phyloP scores from a whole-genome alignment of 1,140 invertebrate genomes.

The Elysia chlorotica region DNA sequence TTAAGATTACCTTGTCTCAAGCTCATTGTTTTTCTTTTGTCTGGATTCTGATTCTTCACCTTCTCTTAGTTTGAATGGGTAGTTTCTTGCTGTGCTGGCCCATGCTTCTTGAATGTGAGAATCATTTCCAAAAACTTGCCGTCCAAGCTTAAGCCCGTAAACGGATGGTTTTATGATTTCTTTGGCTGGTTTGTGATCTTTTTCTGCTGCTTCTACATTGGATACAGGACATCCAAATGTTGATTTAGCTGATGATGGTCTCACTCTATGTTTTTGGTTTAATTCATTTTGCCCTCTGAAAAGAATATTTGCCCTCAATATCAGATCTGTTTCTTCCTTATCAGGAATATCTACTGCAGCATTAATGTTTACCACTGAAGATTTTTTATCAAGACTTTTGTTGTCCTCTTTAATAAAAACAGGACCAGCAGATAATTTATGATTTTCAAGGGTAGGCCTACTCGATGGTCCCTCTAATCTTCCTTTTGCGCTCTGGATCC shows the following conservation, averaged over 20 bases:
- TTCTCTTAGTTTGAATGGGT: background rate
- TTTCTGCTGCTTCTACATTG: background rate
- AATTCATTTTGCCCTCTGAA: background rate
- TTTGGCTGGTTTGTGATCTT: background rate
- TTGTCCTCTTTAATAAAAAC: too few relatives aligned
- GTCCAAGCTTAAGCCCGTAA: background rate
- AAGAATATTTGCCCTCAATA: background rate
- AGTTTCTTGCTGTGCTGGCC: background rate
- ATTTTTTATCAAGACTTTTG: background rate
- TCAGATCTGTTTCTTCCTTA: background rate
- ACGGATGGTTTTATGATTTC: background rate
- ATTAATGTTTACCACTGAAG: background rate
- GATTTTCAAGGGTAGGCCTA: too few relatives aligned
- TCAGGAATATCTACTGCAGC: background rate
- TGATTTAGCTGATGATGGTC: constrained; percentile 11
- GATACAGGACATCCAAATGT: constrained; percentile 21
- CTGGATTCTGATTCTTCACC: too few relatives aligned
- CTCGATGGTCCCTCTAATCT: background rate
- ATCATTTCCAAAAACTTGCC: background rate
- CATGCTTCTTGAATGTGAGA: background rate
- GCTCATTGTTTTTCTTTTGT: background rate
- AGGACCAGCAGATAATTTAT: too few relatives aligned
- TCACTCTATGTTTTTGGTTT: background rate
- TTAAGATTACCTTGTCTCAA: too few relatives aligned
- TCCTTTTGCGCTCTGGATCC: background rate